Percentiles rank a stretch among this genome's conserved stretches.
These are phyloP conservation scores for Hippocampus comes DNA, from an alignment of 2,113 vertebrate genomes.

Conservation along the genomic window DNA sequence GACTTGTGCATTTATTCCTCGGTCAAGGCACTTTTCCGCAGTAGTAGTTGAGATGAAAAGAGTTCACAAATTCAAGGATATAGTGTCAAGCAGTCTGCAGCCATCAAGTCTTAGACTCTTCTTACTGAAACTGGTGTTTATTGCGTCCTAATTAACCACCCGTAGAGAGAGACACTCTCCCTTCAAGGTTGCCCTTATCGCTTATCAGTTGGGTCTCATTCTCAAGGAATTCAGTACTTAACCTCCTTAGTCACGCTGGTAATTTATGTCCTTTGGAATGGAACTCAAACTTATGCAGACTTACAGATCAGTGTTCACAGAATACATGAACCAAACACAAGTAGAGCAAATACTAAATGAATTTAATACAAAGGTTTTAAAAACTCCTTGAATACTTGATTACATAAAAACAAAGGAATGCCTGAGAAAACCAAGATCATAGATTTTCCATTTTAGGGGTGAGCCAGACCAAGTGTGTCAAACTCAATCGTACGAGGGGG, in stretches of 20 bases:
- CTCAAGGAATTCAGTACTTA: neutral
- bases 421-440: neutral
- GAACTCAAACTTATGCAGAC: neutral
- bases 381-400: neutral
- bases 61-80: neutral
- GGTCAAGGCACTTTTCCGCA: constrained; percentile 15
- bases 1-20: neutral
- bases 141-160: neutral
- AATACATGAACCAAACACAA: neutral
- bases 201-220: neutral
- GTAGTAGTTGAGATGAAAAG: constrained; percentile 8
- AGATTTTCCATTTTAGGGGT: neutral
- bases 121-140: neutral
- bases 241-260: neutral
- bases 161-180: neutral
- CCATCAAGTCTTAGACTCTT: neutral
- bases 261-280: neutral
- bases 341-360: neutral
- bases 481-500: neutral
- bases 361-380: neutral
- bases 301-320: neutral
- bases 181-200: neutral
- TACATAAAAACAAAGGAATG: neutral
- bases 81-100: neutral
- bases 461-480: neutral